Percentiles rank a stretch among this genome's conserved stretches.
Evolutionary conservation across 1,140 invertebrate species (phyloP).

Genomic region (Saxidomus purpurata): DNA sequence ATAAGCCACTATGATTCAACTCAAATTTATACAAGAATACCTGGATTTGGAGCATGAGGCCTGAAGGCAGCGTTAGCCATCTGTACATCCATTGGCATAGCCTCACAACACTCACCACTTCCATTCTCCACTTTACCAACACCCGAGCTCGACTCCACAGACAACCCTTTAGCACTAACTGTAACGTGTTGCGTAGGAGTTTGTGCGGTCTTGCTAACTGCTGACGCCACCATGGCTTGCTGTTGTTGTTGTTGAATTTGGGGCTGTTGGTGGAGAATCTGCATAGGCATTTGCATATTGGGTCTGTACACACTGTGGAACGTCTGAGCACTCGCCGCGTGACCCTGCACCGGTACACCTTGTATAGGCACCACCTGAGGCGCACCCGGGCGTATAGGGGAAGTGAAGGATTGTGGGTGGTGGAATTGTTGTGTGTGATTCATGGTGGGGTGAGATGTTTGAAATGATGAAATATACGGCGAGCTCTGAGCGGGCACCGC

Average conservation of each 20-base stretch:
- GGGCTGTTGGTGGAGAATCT: constrained; percentile 36
- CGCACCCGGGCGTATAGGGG: constrained; percentile 11
- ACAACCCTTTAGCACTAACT: constrained; percentile 56
- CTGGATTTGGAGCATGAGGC: constrained; percentile 36
- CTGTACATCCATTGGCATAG: background rate
- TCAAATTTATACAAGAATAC: background rate
- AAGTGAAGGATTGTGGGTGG: constrained; percentile 47
- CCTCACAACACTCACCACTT: constrained; percentile 6
- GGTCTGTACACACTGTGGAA: constrained; percentile 41
- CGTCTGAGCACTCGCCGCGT: background rate
- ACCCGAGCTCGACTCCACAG: background rate
- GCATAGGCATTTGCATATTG: constrained; percentile 68
- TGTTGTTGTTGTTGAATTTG: constrained; percentile 38
- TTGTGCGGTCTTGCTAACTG: background rate
- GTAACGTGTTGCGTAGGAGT: constrained; percentile 36
- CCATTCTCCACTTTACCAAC: constrained; percentile 22
- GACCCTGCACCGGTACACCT: background rate
- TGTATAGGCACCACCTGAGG: constrained; percentile 58
- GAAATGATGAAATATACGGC: constrained; percentile 46
- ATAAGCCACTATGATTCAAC: no score
- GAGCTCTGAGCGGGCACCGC: constrained; percentile 4
- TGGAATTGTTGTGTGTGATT: constrained; percentile 34
- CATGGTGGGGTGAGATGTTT: constrained; percentile 27
- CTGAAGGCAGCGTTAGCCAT: constrained; percentile 18
- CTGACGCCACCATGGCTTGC: constrained; percentile 3